These are phyloP conservation scores for Dipodomys merriami DNA, from an alignment of 2,113 vertebrate species.

Conservation along the genomic window DNA sequence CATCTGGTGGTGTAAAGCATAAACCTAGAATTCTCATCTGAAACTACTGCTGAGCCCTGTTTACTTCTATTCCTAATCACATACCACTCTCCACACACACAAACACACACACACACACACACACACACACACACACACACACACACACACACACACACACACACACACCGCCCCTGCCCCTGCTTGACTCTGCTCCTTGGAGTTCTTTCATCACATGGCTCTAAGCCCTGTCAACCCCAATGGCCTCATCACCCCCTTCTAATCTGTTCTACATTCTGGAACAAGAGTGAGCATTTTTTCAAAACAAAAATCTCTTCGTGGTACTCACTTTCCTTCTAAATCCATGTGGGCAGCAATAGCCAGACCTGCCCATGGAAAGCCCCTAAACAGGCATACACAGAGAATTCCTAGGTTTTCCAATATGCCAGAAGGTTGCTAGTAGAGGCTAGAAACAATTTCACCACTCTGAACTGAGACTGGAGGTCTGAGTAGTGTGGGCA, in stretches of 20 bases:
- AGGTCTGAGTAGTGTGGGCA: background rate
- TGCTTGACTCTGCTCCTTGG: background rate
- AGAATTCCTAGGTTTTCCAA: constrained; percentile 32
- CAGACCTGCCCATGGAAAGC: background rate
- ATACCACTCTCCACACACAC: too few species aligned
- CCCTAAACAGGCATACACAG: background rate
- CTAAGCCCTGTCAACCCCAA: background rate
- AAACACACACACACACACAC: too few species aligned
- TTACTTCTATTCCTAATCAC: background rate
- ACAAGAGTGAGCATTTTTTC: background rate
- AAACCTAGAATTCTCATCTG: constrained; percentile 1
- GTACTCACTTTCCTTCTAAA: constrained; percentile 37
- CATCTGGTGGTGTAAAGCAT: constrained; percentile 18
- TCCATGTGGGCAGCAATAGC: background rate
- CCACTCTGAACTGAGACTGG: background rate
- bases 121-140: too few species aligned
- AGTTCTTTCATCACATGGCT: background rate
- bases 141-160: too few species aligned
- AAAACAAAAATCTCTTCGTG: constrained; percentile 21
- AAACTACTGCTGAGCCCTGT: background rate
- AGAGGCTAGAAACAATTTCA: background rate
- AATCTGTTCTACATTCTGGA: background rate
- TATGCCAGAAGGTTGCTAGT: background rate
- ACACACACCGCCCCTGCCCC: too few species aligned
- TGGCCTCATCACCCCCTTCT: background rate